A percentile compares a stretch with the other conserved stretches of the same genome.
phyloP scores from a whole-genome alignment of 2,888 invertebrate species.

The Atrina japonica region DNA sequence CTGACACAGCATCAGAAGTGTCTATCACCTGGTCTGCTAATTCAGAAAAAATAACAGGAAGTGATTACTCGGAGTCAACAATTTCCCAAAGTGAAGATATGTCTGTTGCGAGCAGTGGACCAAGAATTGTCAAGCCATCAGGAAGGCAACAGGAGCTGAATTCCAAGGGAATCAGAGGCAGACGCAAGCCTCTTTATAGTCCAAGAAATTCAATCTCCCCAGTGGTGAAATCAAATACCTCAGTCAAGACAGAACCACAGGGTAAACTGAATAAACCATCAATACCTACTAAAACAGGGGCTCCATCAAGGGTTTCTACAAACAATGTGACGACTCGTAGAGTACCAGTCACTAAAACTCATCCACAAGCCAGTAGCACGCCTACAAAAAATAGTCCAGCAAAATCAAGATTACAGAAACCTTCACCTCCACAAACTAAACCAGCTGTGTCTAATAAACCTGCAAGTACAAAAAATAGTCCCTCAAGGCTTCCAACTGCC shows the following conservation, averaged over 20 bases:
- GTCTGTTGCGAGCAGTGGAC: constrained; percentile 62
- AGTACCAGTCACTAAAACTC: constrained; percentile 49
- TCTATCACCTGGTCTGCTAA: constrained; percentile 71
- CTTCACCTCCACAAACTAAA: constrained; percentile 46
- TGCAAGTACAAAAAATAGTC: constrained; percentile 36
- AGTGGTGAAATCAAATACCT: neutral
- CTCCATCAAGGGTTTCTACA: constrained; percentile 9
- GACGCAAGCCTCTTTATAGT: constrained; percentile 69
- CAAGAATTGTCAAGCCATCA: constrained; percentile 83
- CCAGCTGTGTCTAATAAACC: constrained; percentile 14
- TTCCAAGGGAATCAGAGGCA: constrained; percentile 61
- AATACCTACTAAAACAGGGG: constrained; percentile 9
- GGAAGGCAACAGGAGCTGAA: constrained; percentile 33
- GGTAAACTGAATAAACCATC: constrained; percentile 17
- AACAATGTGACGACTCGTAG: constrained; percentile 28
- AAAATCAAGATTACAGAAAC: constrained; percentile 39
- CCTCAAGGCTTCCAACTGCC: constrained; percentile 36
- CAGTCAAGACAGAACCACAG: constrained; percentile 21
- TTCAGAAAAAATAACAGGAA: constrained; percentile 63
- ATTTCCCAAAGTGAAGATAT: constrained; percentile 42
- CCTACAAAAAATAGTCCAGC: constrained; percentile 52
- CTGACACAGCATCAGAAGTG: constrained; percentile 82
- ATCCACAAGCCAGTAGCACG: constrained; percentile 58
- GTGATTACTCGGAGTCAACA: constrained; percentile 62
- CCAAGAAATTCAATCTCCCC: constrained; percentile 39